phyloP scores from a whole-genome alignment of 1,140 invertebrate species.

The Apis laboriosa region DNA sequence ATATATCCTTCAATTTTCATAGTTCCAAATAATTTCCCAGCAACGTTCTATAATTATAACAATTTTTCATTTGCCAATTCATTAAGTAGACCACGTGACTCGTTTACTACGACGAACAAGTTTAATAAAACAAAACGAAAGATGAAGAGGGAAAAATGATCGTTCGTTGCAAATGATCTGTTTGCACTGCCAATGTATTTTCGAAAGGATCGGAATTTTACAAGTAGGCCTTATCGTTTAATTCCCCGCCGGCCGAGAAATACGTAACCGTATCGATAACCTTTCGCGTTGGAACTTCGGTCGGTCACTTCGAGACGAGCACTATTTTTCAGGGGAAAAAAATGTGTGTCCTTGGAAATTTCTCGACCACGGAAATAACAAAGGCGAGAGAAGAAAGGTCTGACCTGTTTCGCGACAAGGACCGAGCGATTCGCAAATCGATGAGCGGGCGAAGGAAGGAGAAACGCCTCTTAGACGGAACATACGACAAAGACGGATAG shows the following conservation, averaged over 20 bases:
- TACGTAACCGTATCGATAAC: slow-evolving; percentile 39
- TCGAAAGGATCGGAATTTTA: slow-evolving; percentile 45
- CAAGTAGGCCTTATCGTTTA: slow-evolving; percentile 44
- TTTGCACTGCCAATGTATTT: slow-evolving; percentile 20
- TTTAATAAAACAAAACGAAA: neutral
- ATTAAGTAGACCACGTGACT: no score
- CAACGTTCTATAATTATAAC: no score
- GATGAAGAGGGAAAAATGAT: neutral
- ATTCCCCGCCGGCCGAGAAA: slow-evolving; percentile 11
- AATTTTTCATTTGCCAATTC: no score
- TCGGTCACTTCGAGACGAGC: neutral
- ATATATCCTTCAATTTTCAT: no score
- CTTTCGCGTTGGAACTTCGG: slow-evolving; percentile 40
- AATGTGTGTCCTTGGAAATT: slow-evolving; percentile 1
- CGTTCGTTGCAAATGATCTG: neutral
- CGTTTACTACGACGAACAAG: no score
- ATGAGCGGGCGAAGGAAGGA: neutral
- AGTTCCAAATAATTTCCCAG: no score
- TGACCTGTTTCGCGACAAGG: no score
- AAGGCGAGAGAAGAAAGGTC: no score
- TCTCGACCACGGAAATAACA: neutral
- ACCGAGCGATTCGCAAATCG: neutral
- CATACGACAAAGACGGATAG: neutral
- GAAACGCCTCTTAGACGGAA: neutral
- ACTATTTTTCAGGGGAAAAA: slow-evolving; percentile 20